These are phyloP conservation scores for Taeniopygia guttata DNA, from an alignment of 2,797 vertebrate species.

Conservation along the genomic window DNA sequence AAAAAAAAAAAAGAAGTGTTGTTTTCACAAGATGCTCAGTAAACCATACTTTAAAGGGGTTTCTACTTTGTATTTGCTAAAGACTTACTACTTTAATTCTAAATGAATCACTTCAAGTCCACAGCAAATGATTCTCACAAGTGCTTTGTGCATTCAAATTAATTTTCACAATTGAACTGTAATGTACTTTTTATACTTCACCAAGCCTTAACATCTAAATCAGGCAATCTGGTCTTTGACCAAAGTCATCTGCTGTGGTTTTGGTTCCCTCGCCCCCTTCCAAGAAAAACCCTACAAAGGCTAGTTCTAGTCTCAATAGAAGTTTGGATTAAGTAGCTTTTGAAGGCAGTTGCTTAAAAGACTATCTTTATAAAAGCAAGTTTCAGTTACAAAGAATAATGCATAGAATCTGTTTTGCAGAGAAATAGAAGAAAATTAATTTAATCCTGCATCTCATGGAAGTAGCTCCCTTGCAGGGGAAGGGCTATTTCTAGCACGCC, in stretches of 20 bases:
- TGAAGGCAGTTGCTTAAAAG: neutral
- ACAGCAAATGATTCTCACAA: neutral
- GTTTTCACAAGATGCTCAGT: neutral
- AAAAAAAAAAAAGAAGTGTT: neutral
- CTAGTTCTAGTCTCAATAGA: neutral
- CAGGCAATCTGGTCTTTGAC: neutral
- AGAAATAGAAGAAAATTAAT: conserved; percentile 6
- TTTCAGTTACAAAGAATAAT: neutral
- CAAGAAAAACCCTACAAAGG: neutral
- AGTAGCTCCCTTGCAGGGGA: conserved; percentile 69
- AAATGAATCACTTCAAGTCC: neutral
- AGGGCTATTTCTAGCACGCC: conserved; percentile 82
- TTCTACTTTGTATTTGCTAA: neutral
- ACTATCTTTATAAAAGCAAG: neutral
- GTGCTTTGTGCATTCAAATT: neutral
- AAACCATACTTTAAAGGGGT: neutral
- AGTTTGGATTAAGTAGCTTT: neutral
- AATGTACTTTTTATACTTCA: neutral
- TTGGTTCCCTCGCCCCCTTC: rapidly evolving
- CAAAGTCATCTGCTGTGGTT: neutral
- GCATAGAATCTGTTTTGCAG: conserved; percentile 40
- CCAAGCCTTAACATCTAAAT: neutral
- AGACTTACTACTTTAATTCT: neutral
- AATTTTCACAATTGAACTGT: neutral
- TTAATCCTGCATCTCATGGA: conserved; percentile 17